Percentiles rank a stretch among this genome's conserved stretches.
phyloP scores from a whole-genome alignment of 2,888 invertebrate species.

The Eucera pruinosa region DNA sequence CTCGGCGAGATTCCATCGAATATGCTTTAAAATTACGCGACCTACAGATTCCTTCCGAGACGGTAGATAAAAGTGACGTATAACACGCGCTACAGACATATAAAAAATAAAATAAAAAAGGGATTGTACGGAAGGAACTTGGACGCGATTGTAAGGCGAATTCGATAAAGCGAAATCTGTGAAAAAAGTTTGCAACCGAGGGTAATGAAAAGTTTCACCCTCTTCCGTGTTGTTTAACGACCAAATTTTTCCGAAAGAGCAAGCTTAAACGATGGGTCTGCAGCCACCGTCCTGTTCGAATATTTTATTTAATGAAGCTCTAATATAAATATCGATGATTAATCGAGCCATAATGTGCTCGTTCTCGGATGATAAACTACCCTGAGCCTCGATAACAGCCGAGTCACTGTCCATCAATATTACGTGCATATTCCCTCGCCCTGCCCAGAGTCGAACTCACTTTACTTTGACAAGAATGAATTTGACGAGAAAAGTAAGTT shows the following conservation, averaged over 20 bases:
- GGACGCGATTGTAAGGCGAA: slow-evolving; percentile 6
- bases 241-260: slow-evolving; percentile 41
- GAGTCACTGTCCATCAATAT: slow-evolving; percentile 83
- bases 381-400: slow-evolving; percentile 74
- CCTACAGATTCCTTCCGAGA: slow-evolving; percentile 5
- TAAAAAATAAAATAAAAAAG: slow-evolving; percentile 12
- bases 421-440: slow-evolving; percentile 66
- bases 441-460: slow-evolving; percentile 67
- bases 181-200: slow-evolving; percentile 26
- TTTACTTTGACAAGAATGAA: slow-evolving; percentile 66
- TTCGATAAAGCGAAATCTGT: slow-evolving; percentile 27
- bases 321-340: slow-evolving; percentile 83
- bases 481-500: slow-evolving; percentile 71
- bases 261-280: slow-evolving; percentile 21
- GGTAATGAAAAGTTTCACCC: slow-evolving; percentile 61
- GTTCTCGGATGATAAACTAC: slow-evolving; percentile 82
- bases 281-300: slow-evolving; percentile 36
- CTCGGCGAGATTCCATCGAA: slow-evolving; percentile 43
- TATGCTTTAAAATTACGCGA: slow-evolving; percentile 55
- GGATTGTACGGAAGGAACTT: slow-evolving; percentile 21
- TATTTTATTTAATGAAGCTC: slow-evolving; percentile 78
- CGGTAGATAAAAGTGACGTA: slow-evolving; percentile 43
- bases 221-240: slow-evolving; percentile 38
- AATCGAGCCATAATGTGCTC: slow-evolving; percentile 82
- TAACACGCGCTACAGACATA: slow-evolving; percentile 12